A percentile compares a stretch with the other conserved stretches of the same genome.
Evolutionary conservation across 2,888 invertebrate genomes (phyloP).

Genomic region (Eupithecia subumbrata): DNA sequence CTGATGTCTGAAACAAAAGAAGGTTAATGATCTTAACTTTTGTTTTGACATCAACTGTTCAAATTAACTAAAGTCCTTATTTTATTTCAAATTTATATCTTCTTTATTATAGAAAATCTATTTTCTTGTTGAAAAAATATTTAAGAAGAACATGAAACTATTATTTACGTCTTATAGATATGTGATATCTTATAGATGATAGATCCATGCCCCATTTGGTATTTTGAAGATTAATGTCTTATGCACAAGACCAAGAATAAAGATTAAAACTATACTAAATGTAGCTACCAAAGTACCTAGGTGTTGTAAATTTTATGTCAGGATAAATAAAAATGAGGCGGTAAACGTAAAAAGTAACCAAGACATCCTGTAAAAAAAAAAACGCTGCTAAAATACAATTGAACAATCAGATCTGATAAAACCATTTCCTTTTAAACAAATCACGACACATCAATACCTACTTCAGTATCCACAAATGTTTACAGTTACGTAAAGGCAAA

Average conservation of each 20-base stretch:
- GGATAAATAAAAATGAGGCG: neutral
- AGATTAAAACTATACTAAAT: neutral
- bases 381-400: slow-evolving; percentile 8
- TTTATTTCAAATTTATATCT: neutral
- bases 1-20: slow-evolving; percentile 4
- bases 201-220: neutral
- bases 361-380: slow-evolving; percentile 3
- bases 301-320: neutral
- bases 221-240: neutral
- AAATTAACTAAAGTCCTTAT: neutral
- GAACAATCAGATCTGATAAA: slow-evolving; percentile 27
- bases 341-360: slow-evolving; percentile 3
- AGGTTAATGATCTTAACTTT: neutral
- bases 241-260: neutral
- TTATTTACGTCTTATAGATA: neutral
- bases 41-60: neutral
- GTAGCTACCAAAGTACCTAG: neutral
- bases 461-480: slow-evolving; percentile 46
- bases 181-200: neutral
- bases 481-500: slow-evolving; percentile 67
- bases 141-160: neutral
- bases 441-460: slow-evolving; percentile 31
- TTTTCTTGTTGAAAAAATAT: neutral
- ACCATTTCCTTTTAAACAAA: slow-evolving; percentile 26
- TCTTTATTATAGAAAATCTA: neutral